Evolutionary conservation across 2,888 invertebrate species (phyloP).

Genomic region (Argynnis bischoffii): DNA sequence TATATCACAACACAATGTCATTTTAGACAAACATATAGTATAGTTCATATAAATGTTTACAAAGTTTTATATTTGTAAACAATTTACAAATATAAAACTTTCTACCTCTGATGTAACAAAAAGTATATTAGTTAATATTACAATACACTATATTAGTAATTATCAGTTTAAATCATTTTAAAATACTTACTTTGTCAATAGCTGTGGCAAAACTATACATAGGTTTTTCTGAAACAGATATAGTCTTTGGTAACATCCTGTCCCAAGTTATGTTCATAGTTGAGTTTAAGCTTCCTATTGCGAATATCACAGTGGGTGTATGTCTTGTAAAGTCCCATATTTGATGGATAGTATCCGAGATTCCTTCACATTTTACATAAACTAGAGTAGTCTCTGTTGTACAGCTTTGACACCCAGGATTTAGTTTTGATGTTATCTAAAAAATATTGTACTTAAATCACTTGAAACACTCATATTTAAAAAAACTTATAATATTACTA

Average conservation of each 20-base stretch:
- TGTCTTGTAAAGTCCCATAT: slow-evolving; percentile 84
- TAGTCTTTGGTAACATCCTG: slow-evolving; percentile 52
- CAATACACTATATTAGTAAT: neutral
- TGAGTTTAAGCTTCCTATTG: slow-evolving; percentile 72
- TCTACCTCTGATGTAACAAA: too few species aligned
- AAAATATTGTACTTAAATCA: neutral
- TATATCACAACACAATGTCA: too few species aligned
- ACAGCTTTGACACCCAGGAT: slow-evolving; percentile 65
- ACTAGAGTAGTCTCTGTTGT: slow-evolving; percentile 62
- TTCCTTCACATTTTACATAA: slow-evolving; percentile 81
- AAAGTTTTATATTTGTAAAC: too few species aligned
- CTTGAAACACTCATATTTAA: neutral
- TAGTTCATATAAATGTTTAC: too few species aligned
- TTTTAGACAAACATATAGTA: too few species aligned
- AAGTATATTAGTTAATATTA: neutral
- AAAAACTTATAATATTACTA: neutral
- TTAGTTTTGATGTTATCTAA: slow-evolving; percentile 64
- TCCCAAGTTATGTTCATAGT: slow-evolving; percentile 78
- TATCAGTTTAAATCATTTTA: neutral
- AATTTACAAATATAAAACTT: too few species aligned
- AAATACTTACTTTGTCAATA: slow-evolving; percentile 81
- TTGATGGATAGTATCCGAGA: slow-evolving; percentile 84
- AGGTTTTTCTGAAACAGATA: slow-evolving; percentile 71
- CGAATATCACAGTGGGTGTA: slow-evolving; percentile 82
- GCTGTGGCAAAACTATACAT: slow-evolving; percentile 83